Conservation (phyloP, 2,113 vertebrate species). For the Amia ocellicauda region DNA sequence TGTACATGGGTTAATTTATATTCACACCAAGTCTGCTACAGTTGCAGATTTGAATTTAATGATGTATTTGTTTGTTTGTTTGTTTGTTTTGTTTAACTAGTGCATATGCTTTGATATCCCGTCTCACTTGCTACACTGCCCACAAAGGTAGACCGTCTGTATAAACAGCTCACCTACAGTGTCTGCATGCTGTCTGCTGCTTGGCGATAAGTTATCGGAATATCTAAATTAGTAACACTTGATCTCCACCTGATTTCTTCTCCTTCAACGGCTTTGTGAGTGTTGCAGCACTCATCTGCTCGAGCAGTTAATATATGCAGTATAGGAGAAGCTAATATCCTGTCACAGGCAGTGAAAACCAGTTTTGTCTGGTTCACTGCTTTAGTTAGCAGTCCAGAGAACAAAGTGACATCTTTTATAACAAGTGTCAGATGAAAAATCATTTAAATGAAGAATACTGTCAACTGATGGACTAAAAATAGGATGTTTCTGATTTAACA, state of each 20-base stretch:
- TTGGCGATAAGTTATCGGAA: slow-evolving; percentile 52
- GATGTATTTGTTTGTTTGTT: too few relatives aligned
- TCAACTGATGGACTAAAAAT: neutral
- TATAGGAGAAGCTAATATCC: slow-evolving; percentile 52
- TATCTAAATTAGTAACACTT: slow-evolving; percentile 43
- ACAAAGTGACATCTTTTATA: neutral
- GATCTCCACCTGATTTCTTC: slow-evolving; percentile 36
- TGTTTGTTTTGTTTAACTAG: too few relatives aligned
- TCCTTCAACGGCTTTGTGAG: neutral
- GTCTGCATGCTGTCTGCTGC: slow-evolving; percentile 49
- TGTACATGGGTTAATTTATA: too few relatives aligned
- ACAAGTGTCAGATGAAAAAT: slow-evolving; percentile 2
- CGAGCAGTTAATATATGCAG: slow-evolving; percentile 52
- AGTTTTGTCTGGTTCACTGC: slow-evolving; percentile 46
- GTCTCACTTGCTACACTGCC: too few relatives aligned
- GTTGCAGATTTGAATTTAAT: too few relatives aligned
- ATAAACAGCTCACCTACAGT: slow-evolving; percentile 37
- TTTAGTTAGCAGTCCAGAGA: slow-evolving; percentile 33
- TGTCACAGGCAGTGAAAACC: slow-evolving; percentile 46
- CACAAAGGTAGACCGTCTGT: neutral
- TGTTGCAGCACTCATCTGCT: slow-evolving; percentile 48
- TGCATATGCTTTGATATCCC: too few relatives aligned
- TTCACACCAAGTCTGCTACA: too few relatives aligned
- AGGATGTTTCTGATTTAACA: neutral
- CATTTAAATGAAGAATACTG: slow-evolving; percentile 22